phyloP scores from a whole-genome alignment of 2,113 vertebrate species.

The Trichomycterus rosablanca region DNA sequence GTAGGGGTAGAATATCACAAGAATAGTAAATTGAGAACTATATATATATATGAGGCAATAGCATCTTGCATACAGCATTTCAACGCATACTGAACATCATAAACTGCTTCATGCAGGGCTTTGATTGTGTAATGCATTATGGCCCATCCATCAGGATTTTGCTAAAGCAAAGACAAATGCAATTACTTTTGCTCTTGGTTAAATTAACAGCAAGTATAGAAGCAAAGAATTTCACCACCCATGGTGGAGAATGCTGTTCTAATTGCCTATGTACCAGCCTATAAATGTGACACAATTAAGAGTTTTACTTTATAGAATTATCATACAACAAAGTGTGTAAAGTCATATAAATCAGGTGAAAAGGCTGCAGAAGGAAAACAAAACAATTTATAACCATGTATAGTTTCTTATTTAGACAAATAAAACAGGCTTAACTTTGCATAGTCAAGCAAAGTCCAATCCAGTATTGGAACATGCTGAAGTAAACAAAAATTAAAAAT shows the following conservation, averaged over 20 bases:
- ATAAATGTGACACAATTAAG: slow-evolving; percentile 22
- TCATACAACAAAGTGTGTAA: background rate
- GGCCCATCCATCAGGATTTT: slow-evolving; percentile 25
- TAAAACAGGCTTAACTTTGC: slow-evolving; percentile 13
- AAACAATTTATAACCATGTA: background rate
- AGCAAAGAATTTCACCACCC: too few species aligned
- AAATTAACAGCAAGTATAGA: background rate
- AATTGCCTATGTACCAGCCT: slow-evolving; percentile 4
- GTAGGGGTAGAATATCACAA: too few species aligned
- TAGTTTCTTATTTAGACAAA: background rate
- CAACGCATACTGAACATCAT: slow-evolving; percentile 7
- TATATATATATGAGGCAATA: slow-evolving; percentile 24
- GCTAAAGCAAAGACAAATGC: slow-evolving; percentile 1
- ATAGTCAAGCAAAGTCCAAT: slow-evolving; percentile 11
- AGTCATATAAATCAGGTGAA: background rate
- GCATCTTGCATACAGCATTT: slow-evolving; percentile 33
- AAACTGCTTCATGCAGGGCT: slow-evolving; percentile 26
- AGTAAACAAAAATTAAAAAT: background rate
- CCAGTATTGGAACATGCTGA: background rate
- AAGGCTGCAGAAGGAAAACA: background rate
- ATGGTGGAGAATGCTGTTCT: slow-evolving; percentile 16
- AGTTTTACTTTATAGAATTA: slow-evolving; percentile 3
- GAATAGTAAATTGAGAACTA: too few species aligned
- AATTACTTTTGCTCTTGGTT: background rate
- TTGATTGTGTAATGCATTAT: slow-evolving; percentile 18